Evolutionary conservation across 1,140 invertebrate genomes (phyloP).

Genomic region (Apis laboriosa): DNA sequence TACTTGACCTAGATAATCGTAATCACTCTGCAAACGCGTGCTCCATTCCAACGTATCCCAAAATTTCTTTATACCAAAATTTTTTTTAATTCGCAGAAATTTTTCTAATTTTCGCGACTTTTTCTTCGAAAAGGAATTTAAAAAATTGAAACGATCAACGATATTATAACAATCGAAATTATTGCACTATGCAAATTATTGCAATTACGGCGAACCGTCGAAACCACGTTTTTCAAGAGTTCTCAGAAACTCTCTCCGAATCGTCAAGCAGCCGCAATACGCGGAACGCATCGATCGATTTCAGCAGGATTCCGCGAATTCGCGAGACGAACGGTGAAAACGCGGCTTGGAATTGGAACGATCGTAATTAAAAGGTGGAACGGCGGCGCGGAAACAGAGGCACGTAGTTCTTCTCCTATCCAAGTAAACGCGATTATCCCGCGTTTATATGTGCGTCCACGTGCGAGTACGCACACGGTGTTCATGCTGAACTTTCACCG

Average conservation of each 20-base stretch:
- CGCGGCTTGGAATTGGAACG: conserved; percentile 41
- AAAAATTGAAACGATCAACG: too few species aligned
- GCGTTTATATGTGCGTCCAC: not conserved
- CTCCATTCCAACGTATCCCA: too few species aligned
- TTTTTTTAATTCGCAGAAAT: too few species aligned
- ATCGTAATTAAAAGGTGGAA: conserved; percentile 51
- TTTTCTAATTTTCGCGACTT: too few species aligned
- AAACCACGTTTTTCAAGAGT: not conserved
- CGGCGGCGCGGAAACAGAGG: conserved; percentile 31
- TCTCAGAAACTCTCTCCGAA: not conserved
- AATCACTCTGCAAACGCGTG: too few species aligned
- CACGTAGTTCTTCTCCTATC: conserved; percentile 7
- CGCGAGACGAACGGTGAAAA: conserved; percentile 22
- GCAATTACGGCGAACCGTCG: not conserved
- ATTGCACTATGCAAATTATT: too few species aligned
- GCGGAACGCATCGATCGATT: conserved; percentile 24
- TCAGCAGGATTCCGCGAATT: conserved; percentile 27
- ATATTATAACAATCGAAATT: too few species aligned
- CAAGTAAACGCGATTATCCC: conserved; percentile 9
- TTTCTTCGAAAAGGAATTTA: too few species aligned
- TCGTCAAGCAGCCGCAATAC: not conserved
- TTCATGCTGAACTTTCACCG: conserved; percentile 67
- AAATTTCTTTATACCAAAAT: too few species aligned
- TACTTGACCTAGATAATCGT: too few species aligned
- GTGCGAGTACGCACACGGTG: not conserved